These are phyloP conservation scores for Dromiciops gliroides DNA, from an alignment of 2,113 vertebrate genomes.

Conservation along the genomic window DNA sequence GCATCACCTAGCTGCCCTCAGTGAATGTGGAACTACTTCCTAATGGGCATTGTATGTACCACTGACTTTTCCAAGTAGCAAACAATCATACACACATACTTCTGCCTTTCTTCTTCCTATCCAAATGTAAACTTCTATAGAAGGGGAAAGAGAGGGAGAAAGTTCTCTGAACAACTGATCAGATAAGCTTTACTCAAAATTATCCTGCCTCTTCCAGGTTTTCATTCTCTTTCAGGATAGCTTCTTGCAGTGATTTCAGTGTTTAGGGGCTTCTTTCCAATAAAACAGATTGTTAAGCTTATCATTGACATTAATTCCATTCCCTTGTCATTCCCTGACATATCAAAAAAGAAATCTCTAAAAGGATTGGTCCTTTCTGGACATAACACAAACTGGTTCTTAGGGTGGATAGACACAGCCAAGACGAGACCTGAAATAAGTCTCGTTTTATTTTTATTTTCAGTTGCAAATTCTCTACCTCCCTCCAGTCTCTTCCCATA, in stretches of 20 bases:
- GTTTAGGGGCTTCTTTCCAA: neutral
- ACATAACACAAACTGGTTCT: neutral
- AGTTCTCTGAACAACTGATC: neutral
- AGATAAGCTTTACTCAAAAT: neutral
- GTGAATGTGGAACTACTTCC: neutral
- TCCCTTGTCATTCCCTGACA: neutral
- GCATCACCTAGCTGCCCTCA: neutral
- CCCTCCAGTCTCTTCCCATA: neutral
- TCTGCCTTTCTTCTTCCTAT: neutral
- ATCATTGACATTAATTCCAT: neutral
- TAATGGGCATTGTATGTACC: neutral
- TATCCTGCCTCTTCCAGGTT: neutral
- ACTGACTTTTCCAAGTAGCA: neutral
- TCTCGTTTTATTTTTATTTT: neutral
- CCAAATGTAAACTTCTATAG: neutral
- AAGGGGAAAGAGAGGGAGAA: neutral
- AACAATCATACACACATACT: neutral
- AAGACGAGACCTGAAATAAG: conserved; percentile 7
- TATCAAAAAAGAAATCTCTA: neutral
- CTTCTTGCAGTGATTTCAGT: neutral
- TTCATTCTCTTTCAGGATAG: neutral
- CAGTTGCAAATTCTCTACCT: neutral
- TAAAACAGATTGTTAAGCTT: neutral
- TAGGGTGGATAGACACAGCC: neutral
- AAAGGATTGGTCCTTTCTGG: neutral